These are phyloP conservation scores for Pilophorus perplexus DNA, from an alignment of 2,888 invertebrate genomes.

Conservation along the genomic window DNA sequence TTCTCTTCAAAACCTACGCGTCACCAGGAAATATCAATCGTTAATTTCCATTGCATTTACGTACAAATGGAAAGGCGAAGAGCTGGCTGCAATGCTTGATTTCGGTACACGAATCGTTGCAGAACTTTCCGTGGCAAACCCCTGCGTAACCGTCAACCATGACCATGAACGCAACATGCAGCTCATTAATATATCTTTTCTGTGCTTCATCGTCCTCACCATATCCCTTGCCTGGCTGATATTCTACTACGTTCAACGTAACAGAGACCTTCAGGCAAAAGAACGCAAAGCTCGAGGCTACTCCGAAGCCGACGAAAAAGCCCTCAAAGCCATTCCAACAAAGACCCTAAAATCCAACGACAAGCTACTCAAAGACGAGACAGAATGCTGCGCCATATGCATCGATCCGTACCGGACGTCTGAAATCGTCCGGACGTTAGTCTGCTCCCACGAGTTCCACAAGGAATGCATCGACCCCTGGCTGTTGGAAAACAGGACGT, in stretches of 20 bases:
- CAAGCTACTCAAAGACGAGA: conserved; percentile 77
- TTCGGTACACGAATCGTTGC: conserved; percentile 67
- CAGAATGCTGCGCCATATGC: conserved; percentile 92
- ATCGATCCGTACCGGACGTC: conserved; percentile 87
- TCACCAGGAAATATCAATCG: conserved; percentile 57
- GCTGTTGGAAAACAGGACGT: conserved; percentile 90
- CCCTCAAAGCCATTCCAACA: conserved; percentile 88
- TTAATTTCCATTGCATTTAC: conserved; percentile 81
- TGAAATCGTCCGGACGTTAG: conserved; percentile 82
- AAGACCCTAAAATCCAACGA: conserved; percentile 83
- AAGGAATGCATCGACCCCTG: conserved; percentile 95
- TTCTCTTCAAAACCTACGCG: conserved; percentile 48
- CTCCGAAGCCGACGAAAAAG: conserved; percentile 70
- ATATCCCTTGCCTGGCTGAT: conserved; percentile 93
- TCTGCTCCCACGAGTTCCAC: conserved; percentile 90
- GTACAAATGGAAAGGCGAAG: conserved; percentile 72
- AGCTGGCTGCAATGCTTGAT: conserved; percentile 67
- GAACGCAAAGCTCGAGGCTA: conserved; percentile 63
- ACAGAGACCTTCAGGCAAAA: conserved; percentile 91
- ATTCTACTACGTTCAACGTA: conserved; percentile 95
- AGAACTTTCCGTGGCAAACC: conserved; percentile 66
- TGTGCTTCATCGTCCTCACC: conserved; percentile 90
- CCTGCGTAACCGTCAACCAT: conserved; percentile 55
- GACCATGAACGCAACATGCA: conserved; percentile 78
- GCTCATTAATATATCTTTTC: conserved; percentile 93